A percentile compares a stretch with the other conserved stretches of the same genome.
Evolutionary conservation across 1,140 invertebrate genomes (phyloP).

Genomic region (Neodiprion fabricii): DNA sequence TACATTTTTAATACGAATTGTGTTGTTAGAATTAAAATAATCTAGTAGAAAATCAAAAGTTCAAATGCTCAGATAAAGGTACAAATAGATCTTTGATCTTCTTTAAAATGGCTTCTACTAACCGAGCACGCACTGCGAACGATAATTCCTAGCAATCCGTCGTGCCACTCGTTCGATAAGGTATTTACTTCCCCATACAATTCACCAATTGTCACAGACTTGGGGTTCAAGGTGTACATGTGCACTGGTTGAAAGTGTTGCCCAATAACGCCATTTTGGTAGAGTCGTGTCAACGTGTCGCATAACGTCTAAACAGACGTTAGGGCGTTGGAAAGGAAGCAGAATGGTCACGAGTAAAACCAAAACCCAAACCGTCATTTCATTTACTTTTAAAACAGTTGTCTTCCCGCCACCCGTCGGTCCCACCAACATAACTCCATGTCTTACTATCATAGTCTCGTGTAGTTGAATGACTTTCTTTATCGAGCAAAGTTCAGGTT

Average conservation of each 20-base stretch:
- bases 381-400: conserved; percentile 68
- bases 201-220: conserved; percentile 87
- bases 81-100: conserved; percentile 21
- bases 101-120: conserved; percentile 30
- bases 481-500: conserved; percentile 70
- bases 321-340: background rate
- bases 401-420: conserved; percentile 86
- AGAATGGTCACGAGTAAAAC: background rate
- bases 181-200: conserved; percentile 88
- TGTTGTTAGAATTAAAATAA: no score
- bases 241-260: conserved; percentile 69
- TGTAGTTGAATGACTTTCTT: conserved; percentile 85
- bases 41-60: no score
- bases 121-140: conserved; percentile 74
- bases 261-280: conserved; percentile 62
- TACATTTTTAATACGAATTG: background rate
- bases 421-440: conserved; percentile 94
- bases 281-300: conserved; percentile 69
- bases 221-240: conserved; percentile 84
- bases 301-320: conserved; percentile 65
- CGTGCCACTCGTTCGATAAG: conserved; percentile 87
- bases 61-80: background rate
- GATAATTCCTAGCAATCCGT: conserved; percentile 80
- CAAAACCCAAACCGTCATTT: background rate
- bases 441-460: conserved; percentile 91